Evolutionary conservation across 30 jellyfish, hydroid and myxozoan species (phyloP).

Genomic region (Hydractinia symbiolongicarpus): DNA sequence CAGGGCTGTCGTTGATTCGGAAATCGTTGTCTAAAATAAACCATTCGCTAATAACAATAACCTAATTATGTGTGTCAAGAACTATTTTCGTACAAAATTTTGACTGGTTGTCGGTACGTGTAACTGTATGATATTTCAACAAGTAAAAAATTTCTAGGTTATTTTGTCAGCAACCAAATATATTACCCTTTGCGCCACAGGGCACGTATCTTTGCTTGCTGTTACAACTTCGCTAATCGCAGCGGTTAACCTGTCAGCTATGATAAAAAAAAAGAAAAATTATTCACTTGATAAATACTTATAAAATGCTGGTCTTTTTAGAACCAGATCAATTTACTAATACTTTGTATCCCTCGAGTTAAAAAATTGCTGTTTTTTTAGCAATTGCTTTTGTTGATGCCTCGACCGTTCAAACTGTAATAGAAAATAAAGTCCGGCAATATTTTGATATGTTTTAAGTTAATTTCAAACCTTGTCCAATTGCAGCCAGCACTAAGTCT

Average conservation of each 20-base stretch:
- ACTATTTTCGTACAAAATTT: background rate
- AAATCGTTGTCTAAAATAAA: background rate
- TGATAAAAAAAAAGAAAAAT: too few relatives aligned
- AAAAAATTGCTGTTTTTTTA: background rate
- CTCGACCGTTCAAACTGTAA: background rate
- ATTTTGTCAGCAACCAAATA: background rate
- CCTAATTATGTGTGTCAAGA: background rate
- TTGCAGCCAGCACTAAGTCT: slow-evolving; percentile 29
- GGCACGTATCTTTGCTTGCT: background rate
- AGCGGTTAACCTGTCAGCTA: slow-evolving; percentile 29
- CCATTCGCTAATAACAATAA: background rate
- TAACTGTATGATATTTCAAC: too few relatives aligned
- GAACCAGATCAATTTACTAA: too few relatives aligned
- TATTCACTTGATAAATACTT: too few relatives aligned
- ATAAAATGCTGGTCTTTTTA: too few relatives aligned
- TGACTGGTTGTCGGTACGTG: too few relatives aligned
- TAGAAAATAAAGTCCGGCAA: background rate
- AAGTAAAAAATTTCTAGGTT: background rate
- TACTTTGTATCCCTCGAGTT: too few relatives aligned
- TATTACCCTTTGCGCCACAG: slow-evolving; percentile 11
- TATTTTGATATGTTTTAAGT: background rate
- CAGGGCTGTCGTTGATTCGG: slow-evolving; percentile 16
- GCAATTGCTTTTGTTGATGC: background rate
- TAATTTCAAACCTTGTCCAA: slow-evolving; percentile 18
- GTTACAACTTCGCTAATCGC: slow-evolving; percentile 19